Conservation (phyloP, 2,113 vertebrate species). For the Fregetta grallaria region DNA sequence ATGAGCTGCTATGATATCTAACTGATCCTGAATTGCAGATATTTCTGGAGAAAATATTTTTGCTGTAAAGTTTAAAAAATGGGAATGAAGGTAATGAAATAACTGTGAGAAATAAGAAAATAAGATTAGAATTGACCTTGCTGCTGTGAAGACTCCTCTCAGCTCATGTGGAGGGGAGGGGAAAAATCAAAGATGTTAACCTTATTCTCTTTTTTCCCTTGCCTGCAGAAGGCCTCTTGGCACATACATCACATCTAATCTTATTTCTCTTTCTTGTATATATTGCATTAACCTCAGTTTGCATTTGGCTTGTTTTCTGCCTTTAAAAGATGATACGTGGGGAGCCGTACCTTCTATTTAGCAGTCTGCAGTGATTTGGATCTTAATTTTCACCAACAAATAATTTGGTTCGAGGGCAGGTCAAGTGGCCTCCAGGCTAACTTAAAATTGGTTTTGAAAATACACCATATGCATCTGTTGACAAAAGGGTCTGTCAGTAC, state of each 20-base stretch:
- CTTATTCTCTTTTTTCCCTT: constrained; percentile 59
- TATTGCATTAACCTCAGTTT: constrained; percentile 67
- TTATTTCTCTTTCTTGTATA: constrained; percentile 58
- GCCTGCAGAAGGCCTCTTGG: constrained; percentile 66
- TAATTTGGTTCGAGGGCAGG: constrained; percentile 16
- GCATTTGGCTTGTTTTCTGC: constrained; percentile 58
- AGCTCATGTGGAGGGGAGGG: not conserved
- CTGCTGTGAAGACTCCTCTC: constrained; percentile 36
- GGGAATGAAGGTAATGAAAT: constrained; percentile 31
- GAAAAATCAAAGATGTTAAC: constrained; percentile 65
- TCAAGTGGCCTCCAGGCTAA: not conserved
- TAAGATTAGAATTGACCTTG: constrained; percentile 70
- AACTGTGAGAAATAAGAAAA: constrained; percentile 46
- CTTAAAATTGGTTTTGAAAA: not conserved
- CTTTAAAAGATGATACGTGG: constrained; percentile 6
- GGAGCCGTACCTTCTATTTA: not conserved
- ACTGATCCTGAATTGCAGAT: not conserved
- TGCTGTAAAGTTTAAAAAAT: constrained; percentile 14
- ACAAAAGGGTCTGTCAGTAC: not conserved
- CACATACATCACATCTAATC: constrained; percentile 67
- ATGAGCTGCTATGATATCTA: not conserved
- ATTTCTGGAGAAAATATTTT: not conserved
- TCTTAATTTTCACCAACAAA: constrained; percentile 32
- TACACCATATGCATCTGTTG: not conserved
- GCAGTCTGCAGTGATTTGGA: not conserved